Base-by-base conservation (phyloP, 2,888 invertebrate genomes). In the Neoitamus cyanurus region DNA sequence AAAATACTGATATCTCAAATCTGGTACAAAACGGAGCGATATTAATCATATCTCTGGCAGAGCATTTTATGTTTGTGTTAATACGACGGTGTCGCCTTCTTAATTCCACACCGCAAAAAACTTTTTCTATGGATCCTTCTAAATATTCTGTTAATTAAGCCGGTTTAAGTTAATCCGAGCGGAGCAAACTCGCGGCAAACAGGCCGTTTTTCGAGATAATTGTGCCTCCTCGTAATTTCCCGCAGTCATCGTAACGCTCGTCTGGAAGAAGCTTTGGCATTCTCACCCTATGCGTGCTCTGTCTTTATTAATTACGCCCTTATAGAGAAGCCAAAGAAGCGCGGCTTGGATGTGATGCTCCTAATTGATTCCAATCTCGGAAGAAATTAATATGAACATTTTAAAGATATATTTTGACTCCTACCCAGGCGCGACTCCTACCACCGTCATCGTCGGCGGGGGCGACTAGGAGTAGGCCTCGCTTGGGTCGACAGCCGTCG, bases 341-440 rank as follows among this genome's bases (percentile, higher is more conserved):
- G 75, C 25, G 75, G 5, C 37, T 36, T 25, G 13, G 13, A 75
- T 20, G 25, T 75, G 36, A 36, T 0, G 42, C 20, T 3, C 25
- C 20, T 75, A 75, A 75, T 75, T 75, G 75, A 75, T 75, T 42
- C 28, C 75, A 75, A 75, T 75, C 75, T 42, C 15, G 20, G 25
- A 75, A 75, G 42, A 75, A 75, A 75, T 73, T 73, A 73, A 73
- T 73, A 25, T 73, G 73, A 73, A 73, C 36, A 36, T 73, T 42
- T 15, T 20, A 72, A 31, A 72, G 34, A 34, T 31, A 37, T 11
- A 46, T 72, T 15, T 28, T 1, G 3, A 25, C 5, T 37, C 37
- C 73, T 73, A 13, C 15, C n/a, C 13, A 13, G 72, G 31, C n/a
- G n/a, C n/a, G n/a, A n/a, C n/a, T 36, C 11, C 0, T 6, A 25